A percentile compares a stretch with the other conserved stretches of the same genome.
Conservation (phyloP, 2,797 vertebrate species). For the Acipenser ruthenus region DNA sequence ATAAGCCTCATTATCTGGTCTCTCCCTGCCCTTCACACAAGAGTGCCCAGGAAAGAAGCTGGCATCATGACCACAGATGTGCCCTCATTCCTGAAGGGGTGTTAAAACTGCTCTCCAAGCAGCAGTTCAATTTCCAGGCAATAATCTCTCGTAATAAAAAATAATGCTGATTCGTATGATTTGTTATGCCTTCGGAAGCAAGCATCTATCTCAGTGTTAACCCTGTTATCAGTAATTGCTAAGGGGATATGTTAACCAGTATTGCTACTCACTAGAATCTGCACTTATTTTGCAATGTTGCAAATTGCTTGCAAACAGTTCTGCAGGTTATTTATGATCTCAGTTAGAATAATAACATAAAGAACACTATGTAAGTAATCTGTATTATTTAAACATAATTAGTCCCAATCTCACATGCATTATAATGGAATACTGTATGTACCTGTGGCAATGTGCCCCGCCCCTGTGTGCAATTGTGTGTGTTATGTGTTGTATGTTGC, state of each 20-base stretch:
- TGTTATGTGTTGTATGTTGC: too few relatives aligned
- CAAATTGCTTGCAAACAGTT: too few relatives aligned
- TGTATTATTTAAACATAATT: too few relatives aligned
- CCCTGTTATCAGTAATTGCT: constrained; percentile 25
- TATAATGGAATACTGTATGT: too few relatives aligned
- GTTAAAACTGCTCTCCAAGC: constrained; percentile 46
- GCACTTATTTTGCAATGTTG: neutral
- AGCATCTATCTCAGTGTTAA: constrained; percentile 32
- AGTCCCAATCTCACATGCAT: too few relatives aligned
- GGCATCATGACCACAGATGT: constrained; percentile 31
- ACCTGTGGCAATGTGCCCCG: too few relatives aligned
- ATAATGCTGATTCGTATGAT: constrained; percentile 25
- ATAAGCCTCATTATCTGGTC: constrained; percentile 46
- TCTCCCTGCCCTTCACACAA: constrained; percentile 55
- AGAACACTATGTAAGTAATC: neutral
- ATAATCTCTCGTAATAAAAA: constrained; percentile 30
- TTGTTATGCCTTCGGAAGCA: constrained; percentile 34
- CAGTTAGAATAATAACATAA: constrained; percentile 24
- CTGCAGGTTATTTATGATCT: too few relatives aligned
- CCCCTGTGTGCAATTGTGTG: too few relatives aligned
- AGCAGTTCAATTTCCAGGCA: constrained; percentile 32
- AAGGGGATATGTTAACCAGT: constrained; percentile 13
- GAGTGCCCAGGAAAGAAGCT: constrained; percentile 45
- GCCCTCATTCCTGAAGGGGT: constrained; percentile 40
- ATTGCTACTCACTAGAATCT: constrained; percentile 24